Conservation (phyloP, 2,888 invertebrate species). For the Cephalotes varians region DNA sequence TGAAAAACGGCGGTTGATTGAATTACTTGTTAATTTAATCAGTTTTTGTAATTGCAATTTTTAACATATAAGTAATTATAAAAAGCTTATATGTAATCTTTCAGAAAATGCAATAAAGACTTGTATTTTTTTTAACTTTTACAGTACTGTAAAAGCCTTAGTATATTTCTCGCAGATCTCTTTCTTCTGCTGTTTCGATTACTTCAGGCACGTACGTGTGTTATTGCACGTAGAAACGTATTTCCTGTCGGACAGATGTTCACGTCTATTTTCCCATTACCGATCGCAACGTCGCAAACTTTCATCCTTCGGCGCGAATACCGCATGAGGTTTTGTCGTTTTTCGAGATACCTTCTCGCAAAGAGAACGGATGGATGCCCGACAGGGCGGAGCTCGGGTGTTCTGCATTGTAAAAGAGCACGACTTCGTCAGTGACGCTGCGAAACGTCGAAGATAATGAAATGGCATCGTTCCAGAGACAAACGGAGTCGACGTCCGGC, state of each 20-base stretch:
- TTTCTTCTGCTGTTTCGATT: neutral
- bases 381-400: neutral
- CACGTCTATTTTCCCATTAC: conserved; percentile 28
- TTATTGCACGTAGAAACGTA: conserved; percentile 16
- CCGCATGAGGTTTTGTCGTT: neutral
- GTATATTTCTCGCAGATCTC: neutral
- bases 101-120: neutral
- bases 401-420: conserved; percentile 23
- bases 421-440: neutral
- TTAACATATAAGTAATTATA: neutral
- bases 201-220: conserved; percentile 4
- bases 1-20: neutral
- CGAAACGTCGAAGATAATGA: conserved; percentile 62
- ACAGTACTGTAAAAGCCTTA: neutral
- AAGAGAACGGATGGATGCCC: neutral
- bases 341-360: neutral
- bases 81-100: neutral
- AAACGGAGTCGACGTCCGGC: conserved; percentile 45
- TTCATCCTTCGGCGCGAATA: neutral
- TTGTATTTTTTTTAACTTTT: neutral
- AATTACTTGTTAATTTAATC: neutral
- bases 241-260: neutral
- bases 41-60: neutral
- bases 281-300: neutral
- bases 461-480: conserved; percentile 68